Conservation (phyloP, 1,140 invertebrate genomes). For the Chrysomallon squamiferum region DNA sequence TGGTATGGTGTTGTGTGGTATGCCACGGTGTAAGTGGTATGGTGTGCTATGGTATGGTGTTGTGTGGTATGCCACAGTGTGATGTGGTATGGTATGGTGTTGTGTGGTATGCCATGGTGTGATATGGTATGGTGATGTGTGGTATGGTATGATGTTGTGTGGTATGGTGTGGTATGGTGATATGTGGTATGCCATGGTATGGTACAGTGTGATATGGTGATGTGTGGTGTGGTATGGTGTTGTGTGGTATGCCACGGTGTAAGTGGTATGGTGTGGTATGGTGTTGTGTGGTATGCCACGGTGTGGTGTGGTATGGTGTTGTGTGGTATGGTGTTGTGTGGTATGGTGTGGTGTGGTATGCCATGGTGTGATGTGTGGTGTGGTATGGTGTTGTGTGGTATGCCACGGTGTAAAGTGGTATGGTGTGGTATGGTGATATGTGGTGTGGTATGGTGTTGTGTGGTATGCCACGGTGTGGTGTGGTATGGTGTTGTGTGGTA, state of each 20-base stretch:
- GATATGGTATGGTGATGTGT: too few relatives aligned
- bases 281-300: conserved; percentile 25
- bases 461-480: conserved; percentile 37
- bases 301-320: conserved; percentile 32
- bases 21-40: conserved; percentile 19
- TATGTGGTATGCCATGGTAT: too few relatives aligned
- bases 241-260: too few relatives aligned
- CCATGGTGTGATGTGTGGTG: conserved; percentile 28
- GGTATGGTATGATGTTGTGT: too few relatives aligned
- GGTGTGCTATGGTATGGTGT: too few relatives aligned
- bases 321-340: conserved; percentile 27
- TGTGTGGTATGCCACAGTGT: not conserved
- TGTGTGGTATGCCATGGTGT: conserved; percentile 32
- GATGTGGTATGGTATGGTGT: conserved; percentile 12
- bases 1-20: conserved; percentile 26
- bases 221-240: too few relatives aligned
- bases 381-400: conserved; percentile 30
- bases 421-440: not conserved
- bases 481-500: conserved; percentile 36
- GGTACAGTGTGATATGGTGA: too few relatives aligned
- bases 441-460: conserved; percentile 20
- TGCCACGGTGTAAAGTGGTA: conserved; percentile 33
- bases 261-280: conserved; percentile 11
- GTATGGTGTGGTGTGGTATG: conserved; percentile 32
- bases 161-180: too few relatives aligned